A percentile compares a stretch with the other conserved stretches of the same genome.
Evolutionary conservation across 2,888 invertebrate genomes (phyloP).

Genomic region (Taenaris catops): DNA sequence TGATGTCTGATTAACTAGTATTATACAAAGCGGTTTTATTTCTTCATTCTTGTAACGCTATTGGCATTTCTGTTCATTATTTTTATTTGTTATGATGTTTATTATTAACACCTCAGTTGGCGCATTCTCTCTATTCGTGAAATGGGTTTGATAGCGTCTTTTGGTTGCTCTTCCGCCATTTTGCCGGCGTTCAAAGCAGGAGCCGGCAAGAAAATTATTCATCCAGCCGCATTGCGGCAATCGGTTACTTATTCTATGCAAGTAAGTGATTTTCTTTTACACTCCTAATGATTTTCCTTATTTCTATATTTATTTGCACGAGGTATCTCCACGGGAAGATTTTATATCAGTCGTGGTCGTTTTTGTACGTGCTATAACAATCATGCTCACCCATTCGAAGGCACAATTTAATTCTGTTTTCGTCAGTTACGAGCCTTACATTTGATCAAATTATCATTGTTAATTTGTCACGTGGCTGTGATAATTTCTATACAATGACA

Average conservation of each 20-base stretch:
- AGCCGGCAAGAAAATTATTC: slow-evolving; percentile 31
- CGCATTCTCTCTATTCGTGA: slow-evolving; percentile 23
- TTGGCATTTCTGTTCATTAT: too few species aligned
- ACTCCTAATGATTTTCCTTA: neutral
- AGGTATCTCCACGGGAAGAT: slow-evolving; percentile 80
- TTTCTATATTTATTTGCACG: slow-evolving; percentile 61
- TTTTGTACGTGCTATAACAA: slow-evolving; percentile 76
- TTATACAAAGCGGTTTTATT: too few species aligned
- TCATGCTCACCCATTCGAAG: slow-evolving; percentile 75
- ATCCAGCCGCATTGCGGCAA: slow-evolving; percentile 65
- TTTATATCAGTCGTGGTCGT: slow-evolving; percentile 78
- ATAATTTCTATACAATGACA: neutral
- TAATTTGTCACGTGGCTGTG: neutral
- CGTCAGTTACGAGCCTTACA: slow-evolving; percentile 73
- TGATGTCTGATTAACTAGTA: too few species aligned
- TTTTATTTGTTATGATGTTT: slow-evolving; percentile 8
- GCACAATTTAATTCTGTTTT: slow-evolving; percentile 64
- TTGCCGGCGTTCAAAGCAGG: slow-evolving; percentile 36
- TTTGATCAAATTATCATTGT: too few species aligned
- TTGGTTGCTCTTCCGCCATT: slow-evolving; percentile 71
- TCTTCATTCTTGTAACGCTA: too few species aligned
- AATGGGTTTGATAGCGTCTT: slow-evolving; percentile 29
- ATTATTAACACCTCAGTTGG: slow-evolving; percentile 15
- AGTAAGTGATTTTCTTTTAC: slow-evolving; percentile 37
- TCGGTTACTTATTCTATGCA: slow-evolving; percentile 35